A percentile compares a stretch with the other conserved stretches of the same genome.
phyloP scores from a whole-genome alignment of 2,888 invertebrate species.

The Chaitophorus viminalis region DNA sequence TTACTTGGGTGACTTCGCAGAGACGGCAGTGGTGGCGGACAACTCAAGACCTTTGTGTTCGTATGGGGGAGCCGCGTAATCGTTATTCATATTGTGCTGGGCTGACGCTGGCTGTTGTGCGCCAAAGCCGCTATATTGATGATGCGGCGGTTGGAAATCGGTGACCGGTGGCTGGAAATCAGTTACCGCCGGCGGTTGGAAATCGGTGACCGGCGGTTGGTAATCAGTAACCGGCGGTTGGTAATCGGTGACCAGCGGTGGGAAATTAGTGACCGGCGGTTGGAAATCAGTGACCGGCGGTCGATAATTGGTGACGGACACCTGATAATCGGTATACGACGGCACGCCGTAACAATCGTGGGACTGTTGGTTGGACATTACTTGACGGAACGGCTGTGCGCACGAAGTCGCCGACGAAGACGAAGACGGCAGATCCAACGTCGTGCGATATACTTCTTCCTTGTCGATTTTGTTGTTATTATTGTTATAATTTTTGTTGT shows the following conservation, averaged over 20 bases:
- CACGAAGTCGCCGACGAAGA: constrained; percentile 1
- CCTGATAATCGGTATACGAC: too few species aligned
- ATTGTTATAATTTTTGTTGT: background rate
- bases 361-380: background rate
- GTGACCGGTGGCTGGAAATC: constrained; percentile 16
- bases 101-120: background rate
- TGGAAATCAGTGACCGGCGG: background rate
- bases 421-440: background rate
- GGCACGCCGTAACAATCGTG: constrained; percentile 52
- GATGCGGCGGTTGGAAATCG: constrained; percentile 29
- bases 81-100: background rate
- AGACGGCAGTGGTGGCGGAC: too few species aligned
- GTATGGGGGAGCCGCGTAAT: background rate
- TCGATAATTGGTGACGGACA: constrained; percentile 4
- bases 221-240: background rate
- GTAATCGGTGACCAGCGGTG: constrained; percentile 13
- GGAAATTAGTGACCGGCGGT: background rate
- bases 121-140: background rate
- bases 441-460: background rate
- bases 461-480: too few species aligned
- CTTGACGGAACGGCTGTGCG: constrained; percentile 5
- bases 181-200: background rate
- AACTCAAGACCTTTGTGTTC: too few species aligned
- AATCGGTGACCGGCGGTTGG: constrained; percentile 8
- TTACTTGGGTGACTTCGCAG: too few species aligned